Percentiles rank a stretch among this genome's conserved stretches.
phyloP scores from a whole-genome alignment of 2,797 vertebrate genomes.

The Hipposideros larvatus region DNA sequence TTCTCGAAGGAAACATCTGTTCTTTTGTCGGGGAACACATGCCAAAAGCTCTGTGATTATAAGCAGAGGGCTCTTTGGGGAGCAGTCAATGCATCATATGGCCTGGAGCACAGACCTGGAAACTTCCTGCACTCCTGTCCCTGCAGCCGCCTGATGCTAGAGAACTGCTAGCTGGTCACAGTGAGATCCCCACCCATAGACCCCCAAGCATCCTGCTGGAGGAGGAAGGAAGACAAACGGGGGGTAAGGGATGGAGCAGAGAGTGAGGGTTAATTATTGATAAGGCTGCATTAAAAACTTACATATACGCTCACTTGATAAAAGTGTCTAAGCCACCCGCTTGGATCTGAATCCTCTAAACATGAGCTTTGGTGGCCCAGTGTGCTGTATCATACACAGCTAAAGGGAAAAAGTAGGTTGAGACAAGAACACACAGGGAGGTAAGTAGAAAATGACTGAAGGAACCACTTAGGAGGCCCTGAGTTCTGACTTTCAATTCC shows the following conservation, averaged over 20 bases:
- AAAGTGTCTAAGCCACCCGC: background rate
- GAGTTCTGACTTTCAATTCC: background rate
- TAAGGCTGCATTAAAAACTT: background rate
- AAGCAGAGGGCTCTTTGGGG: constrained; percentile 56
- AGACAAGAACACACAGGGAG: background rate
- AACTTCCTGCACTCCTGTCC: background rate
- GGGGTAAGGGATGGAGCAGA: background rate
- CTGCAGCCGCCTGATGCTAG: background rate
- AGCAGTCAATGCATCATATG: constrained; percentile 35
- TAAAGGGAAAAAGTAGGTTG: background rate
- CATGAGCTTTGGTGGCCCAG: background rate
- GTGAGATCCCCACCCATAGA: fast-evolving
- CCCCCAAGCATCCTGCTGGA: background rate
- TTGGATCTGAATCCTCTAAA: background rate
- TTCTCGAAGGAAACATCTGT: constrained; percentile 82
- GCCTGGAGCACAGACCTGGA: constrained; percentile 51
- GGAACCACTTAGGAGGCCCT: too few relatives aligned
- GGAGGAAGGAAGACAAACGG: background rate
- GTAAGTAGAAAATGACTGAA: background rate
- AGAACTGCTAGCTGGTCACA: background rate
- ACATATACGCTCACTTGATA: background rate
- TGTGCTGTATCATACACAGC: fast-evolving
- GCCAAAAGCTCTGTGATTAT: constrained; percentile 47
- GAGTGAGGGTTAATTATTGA: background rate
- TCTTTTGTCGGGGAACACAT: constrained; percentile 64